Conservation (phyloP, 2,797 vertebrate species). For the Chloroceryle amazona region DNA sequence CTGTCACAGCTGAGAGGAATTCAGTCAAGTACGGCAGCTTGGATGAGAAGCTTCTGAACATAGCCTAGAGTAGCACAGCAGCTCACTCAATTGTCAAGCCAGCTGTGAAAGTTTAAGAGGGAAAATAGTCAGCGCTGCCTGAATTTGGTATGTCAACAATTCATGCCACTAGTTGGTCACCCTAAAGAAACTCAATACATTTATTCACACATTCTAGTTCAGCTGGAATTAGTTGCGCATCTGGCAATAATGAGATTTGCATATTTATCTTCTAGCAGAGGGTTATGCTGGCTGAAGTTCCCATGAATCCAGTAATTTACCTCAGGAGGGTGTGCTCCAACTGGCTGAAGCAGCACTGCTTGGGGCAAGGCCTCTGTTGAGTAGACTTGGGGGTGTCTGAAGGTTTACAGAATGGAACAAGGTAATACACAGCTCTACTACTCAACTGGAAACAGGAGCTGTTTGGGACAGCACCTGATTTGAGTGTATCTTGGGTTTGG, state of each 20-base stretch:
- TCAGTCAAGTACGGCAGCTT: background rate
- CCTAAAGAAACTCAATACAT: background rate
- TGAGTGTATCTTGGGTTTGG: background rate
- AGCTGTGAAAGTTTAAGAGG: background rate
- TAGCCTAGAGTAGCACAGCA: background rate
- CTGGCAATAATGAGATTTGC: background rate
- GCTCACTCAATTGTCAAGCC: background rate
- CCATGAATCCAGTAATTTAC: background rate
- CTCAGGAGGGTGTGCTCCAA: background rate
- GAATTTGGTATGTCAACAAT: background rate
- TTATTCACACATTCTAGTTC: background rate
- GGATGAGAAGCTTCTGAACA: background rate
- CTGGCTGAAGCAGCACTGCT: rapidly evolving
- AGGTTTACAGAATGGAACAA: background rate
- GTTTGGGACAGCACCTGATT: background rate
- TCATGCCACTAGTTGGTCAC: background rate
- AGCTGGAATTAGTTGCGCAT: background rate
- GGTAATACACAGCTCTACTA: background rate
- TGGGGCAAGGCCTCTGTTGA: background rate
- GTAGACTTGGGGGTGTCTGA: background rate
- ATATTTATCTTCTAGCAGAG: background rate
- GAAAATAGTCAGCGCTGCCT: background rate
- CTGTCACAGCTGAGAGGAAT: background rate
- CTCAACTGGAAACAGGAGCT: background rate
- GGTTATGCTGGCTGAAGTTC: background rate